Base-by-base conservation (phyloP, 2,113 vertebrate species). In the Sinocyclocheilus maitianheensis region DNA sequence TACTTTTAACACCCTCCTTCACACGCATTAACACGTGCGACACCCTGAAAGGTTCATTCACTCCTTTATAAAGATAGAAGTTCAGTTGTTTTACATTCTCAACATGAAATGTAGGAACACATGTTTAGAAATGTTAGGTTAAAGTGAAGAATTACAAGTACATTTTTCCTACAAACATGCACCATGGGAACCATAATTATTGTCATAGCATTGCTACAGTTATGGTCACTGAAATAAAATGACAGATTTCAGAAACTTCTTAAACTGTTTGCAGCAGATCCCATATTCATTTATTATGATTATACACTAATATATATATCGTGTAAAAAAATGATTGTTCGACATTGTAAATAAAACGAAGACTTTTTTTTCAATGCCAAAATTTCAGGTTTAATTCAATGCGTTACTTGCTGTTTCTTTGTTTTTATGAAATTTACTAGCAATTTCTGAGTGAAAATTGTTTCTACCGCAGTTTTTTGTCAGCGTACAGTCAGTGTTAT, bases 11-110 rank as follows among this genome's bases (percentile, higher is more conserved):
- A 85, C 86, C 81, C 88, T 84, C 85, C 53, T 46, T 76, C 1
- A 13, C 79, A 69, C 26, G 1, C 48, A 40, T n/a, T 37, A n/a
- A 71, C 46, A 92, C 91, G 91, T 92, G 92, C 88, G 87, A 72
- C 51, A 84, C 84, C 79, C 89, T 86, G 91, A 89, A 89, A 91
- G 89, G 88, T 83, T 78, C 37, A 12, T 60, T 53, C 69, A 46
- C 69, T 71, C 24, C 60, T 72, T 81, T 20, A n/a, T 34, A 74
- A 30, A 87, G 87, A 81, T 79, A 53, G 26, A 82, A 58, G 43
- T 48, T 84, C 51, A 51, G 6, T 8, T 46, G 18, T n/a, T 34
- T 18, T 24, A 34, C 4, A 46, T 7, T 48, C 11, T 48, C 0
- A 26, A 26, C 6, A 48, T 16, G 2, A 26, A 46, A 60, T 14